These are phyloP conservation scores for Psilopsiagon aymara DNA, from an alignment of 2,113 vertebrate species.

Conservation along the genomic window DNA sequence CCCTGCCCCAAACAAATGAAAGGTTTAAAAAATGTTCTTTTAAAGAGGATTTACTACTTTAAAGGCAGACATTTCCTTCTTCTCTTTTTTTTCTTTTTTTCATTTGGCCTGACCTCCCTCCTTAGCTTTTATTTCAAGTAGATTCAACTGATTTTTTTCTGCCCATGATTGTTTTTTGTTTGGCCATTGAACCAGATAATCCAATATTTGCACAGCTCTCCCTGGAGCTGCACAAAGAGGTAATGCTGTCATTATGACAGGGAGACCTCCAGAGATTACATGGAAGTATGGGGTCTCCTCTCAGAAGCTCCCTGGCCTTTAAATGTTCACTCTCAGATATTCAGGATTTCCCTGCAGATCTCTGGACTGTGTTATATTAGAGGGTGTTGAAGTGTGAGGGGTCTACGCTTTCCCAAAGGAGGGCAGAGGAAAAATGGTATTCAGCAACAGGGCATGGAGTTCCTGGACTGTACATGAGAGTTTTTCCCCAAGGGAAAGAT, in stretches of 20 bases:
- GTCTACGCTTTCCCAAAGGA: background rate
- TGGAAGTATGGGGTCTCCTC: background rate
- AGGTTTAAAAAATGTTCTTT: background rate
- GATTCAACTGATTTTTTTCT: conserved; percentile 8
- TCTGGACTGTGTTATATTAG: background rate
- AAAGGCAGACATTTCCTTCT: background rate
- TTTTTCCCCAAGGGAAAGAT: background rate
- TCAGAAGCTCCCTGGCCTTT: conserved; percentile 50
- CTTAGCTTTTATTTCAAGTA: background rate
- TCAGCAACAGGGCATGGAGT: background rate
- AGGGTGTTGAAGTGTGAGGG: background rate
- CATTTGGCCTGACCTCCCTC: background rate
- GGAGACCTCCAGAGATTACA: conserved; percentile 20
- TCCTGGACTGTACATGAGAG: background rate
- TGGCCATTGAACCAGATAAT: conserved; percentile 54
- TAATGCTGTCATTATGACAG: conserved; percentile 56
- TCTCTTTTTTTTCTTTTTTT: background rate
- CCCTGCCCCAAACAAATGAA: background rate
- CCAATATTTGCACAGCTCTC: conserved; percentile 62
- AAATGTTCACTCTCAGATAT: background rate
- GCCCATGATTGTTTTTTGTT: conserved; percentile 43
- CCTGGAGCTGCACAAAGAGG: conserved; percentile 45
- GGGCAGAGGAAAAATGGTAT: background rate
- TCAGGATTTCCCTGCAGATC: conserved; percentile 37
- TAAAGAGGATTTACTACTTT: background rate